Base-by-base conservation (phyloP, 2,888 invertebrate species). In the Steromphala cineraria region DNA sequence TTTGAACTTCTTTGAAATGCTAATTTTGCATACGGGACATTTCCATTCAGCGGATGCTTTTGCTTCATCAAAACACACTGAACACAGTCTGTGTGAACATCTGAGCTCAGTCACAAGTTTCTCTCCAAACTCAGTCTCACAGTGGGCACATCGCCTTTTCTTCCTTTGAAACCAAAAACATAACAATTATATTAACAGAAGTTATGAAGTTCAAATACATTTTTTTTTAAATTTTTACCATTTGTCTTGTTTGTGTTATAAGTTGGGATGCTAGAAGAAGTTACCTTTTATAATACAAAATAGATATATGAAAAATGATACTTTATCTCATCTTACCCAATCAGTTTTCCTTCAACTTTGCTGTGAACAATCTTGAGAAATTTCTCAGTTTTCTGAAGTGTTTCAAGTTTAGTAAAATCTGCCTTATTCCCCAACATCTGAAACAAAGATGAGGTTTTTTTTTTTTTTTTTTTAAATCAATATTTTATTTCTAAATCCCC, bases 81-180 rank as follows among this genome's bases (percentile, higher is more conserved):
- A 76, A 83, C 92, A 92, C 28, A 91, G 77, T 13, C 84, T 56
- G 82, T 91, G 87, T 40, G 82, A 81, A 85, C 92, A 92, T 0
- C 91, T 90, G 67, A 92, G 82, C n/a, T 81, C 74, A 46, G 91
- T 81, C 7, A 89, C 90, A 10, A 82, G 84, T 0, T 84, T 84
- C 24, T 88, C 46, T 46, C 46, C 87, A 67, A 89, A 81, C 17
- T 80, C 80, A n/a, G 80, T 75, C 10, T 87, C 85, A 86, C 91
- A 92, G 15, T 79, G 75, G 13, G 81, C 53, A 81, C 90, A 90
- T 55, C 67, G 83, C 17, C 80, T 82, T 19, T 84, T 62, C 52
- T 79, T 79, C 0, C 87, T 88, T 10, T 46, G 46, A 56, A 56
- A 56, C 15, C 1, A n/a, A 7, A 56, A 8, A 56, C 10, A n/a